Evolutionary conservation across 1,140 invertebrate genomes (phyloP).

Genomic region (Pachypeltis micranthus): DNA sequence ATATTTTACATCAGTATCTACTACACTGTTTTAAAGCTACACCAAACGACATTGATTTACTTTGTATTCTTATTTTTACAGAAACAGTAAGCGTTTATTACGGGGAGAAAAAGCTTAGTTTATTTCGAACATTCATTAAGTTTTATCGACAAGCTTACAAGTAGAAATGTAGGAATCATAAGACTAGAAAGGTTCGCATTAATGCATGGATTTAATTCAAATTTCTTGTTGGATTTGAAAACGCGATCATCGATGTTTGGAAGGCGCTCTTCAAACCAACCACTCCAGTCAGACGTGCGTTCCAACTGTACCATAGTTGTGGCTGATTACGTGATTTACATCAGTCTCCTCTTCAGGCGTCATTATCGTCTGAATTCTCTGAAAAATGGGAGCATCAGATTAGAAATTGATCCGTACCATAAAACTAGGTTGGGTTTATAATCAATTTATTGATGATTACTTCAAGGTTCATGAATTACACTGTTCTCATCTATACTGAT

Average conservation of each 20-base stretch:
- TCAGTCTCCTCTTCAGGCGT: conserved; percentile 29
- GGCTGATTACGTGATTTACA: conserved; percentile 21
- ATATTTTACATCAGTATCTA: background rate
- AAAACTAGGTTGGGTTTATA: conserved; percentile 2
- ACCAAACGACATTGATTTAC: background rate
- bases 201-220: background rate
- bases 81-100: background rate
- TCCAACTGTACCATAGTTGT: conserved; percentile 24
- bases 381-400: too few relatives aligned
- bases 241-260: background rate
- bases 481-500: background rate
- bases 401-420: background rate
- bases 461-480: background rate
- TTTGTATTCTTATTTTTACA: background rate
- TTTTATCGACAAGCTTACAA: background rate
- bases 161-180: background rate
- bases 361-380: conserved; percentile 26
- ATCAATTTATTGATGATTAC: background rate
- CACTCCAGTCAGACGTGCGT: conserved; percentile 32
- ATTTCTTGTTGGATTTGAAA: background rate
- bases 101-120: background rate
- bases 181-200: background rate
- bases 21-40: conserved; percentile 2
- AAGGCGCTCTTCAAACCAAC: conserved; percentile 23
- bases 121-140: background rate